phyloP scores from a whole-genome alignment of 1,140 invertebrate species.

The Meloidogyne exigua region DNA sequence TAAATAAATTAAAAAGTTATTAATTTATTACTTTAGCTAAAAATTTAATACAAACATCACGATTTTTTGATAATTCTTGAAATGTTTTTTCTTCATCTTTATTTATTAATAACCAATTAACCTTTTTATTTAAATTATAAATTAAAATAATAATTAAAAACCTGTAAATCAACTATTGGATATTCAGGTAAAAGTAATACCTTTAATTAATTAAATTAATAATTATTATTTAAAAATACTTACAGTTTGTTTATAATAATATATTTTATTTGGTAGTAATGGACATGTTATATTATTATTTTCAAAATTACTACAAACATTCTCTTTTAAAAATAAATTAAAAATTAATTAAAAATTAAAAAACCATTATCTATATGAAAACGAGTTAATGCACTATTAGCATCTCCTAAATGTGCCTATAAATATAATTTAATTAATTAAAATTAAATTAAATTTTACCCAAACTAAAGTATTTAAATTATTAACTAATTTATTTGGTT shows the following conservation, averaged over 20 bases:
- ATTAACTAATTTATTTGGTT: background rate
- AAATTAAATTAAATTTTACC: background rate
- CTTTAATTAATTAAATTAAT: background rate
- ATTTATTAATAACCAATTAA: conserved; percentile 32
- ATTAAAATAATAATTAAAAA: conserved; percentile 22
- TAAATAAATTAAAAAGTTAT: background rate
- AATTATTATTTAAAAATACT: background rate
- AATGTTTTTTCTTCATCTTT: conserved; percentile 3
- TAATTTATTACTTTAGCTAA: conserved; percentile 31
- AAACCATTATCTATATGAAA: conserved; percentile 42
- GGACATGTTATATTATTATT: conserved; percentile 46
- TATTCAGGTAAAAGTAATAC: background rate
- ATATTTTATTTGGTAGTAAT: conserved; percentile 38
- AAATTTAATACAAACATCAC: conserved; percentile 36
- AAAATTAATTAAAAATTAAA: background rate
- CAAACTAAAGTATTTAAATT: conserved; percentile 14
- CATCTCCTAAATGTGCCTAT: conserved; percentile 37
- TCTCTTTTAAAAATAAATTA: conserved; percentile 13
- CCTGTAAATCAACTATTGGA: conserved; percentile 13
- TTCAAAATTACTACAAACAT: conserved; percentile 36
- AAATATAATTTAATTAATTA: background rate
- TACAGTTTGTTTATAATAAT: conserved; percentile 44
- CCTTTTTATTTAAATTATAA: conserved; percentile 18
- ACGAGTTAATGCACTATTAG: conserved; percentile 28
- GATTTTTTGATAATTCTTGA: conserved; percentile 6